Conservation (phyloP, 2,888 invertebrate species). For the Dasysyrphus albostriatus region DNA sequence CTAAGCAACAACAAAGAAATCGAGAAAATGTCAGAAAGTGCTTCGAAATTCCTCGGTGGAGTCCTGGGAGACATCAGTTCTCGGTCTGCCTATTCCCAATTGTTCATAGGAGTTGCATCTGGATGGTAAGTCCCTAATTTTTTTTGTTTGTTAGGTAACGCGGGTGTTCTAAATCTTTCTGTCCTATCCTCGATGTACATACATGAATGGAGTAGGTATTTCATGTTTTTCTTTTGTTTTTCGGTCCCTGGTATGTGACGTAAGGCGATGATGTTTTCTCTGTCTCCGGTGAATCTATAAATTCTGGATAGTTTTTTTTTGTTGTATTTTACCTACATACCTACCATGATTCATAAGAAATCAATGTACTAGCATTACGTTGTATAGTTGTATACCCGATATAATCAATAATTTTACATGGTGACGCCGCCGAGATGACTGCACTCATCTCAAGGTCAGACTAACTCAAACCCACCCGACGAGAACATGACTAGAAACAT, state of each 20-base stretch:
- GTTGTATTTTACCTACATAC: background rate
- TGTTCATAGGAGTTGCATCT: constrained; percentile 92
- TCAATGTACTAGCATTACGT: constrained; percentile 18
- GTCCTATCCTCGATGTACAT: background rate
- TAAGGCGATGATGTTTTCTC: constrained; percentile 7
- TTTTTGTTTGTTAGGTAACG: constrained; percentile 58
- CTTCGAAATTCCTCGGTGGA: constrained; percentile 89
- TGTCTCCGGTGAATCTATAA: background rate
- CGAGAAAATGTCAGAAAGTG: constrained; percentile 87
- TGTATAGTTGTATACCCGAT: background rate
- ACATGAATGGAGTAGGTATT: background rate
- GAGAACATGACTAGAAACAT: constrained; percentile 15
- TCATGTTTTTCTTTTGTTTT: constrained; percentile 21
- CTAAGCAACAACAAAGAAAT: constrained; percentile 84
- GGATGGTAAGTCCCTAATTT: constrained; percentile 89
- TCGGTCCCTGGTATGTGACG: background rate
- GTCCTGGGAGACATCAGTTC: constrained; percentile 92
- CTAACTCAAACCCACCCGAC: constrained; percentile 10
- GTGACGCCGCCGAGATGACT: constrained; percentile 53
- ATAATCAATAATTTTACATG: constrained; percentile 12
- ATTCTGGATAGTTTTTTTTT: constrained; percentile 1
- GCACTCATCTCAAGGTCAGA: constrained; percentile 28
- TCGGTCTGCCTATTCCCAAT: constrained; percentile 93
- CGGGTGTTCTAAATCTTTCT: background rate
- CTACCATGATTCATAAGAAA: constrained; percentile 26